These are phyloP conservation scores for Pocillopora verrucosa DNA, from an alignment of 64 coral and sea anemone genomes.

Conservation along the genomic window DNA sequence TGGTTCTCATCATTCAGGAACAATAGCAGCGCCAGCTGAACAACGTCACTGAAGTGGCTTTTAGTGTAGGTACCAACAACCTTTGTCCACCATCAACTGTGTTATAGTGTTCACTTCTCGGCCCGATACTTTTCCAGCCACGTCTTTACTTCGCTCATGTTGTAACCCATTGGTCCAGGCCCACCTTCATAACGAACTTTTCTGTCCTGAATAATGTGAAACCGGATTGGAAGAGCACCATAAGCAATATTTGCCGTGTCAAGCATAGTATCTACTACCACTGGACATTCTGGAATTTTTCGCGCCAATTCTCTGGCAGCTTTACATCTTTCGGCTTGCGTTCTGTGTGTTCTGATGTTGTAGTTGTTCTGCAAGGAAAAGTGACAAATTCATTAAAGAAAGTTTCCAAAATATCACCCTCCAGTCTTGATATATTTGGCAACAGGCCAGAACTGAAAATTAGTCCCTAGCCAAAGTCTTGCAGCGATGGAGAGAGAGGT, in stretches of 20 bases:
- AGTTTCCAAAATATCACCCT: not conserved
- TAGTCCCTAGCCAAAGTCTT: no score
- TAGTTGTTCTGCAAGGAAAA: conserved; percentile 44
- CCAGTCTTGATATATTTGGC: no score
- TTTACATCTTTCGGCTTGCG: conserved; percentile 51
- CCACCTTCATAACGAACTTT: conserved; percentile 72
- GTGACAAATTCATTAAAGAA: not conserved
- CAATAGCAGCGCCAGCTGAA: not conserved
- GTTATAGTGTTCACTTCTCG: not conserved
- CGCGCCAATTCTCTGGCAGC: conserved; percentile 52
- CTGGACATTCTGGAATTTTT: conserved; percentile 59
- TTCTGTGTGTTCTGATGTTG: conserved; percentile 64
- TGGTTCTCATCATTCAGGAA: no score
- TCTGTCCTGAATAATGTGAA: conserved; percentile 63
- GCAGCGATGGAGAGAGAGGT: no score
- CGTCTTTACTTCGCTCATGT: conserved; percentile 15
- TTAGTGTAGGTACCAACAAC: not conserved
- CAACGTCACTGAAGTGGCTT: not conserved
- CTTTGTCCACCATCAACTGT: not conserved
- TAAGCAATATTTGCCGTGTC: conserved; percentile 62
- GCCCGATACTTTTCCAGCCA: conserved; percentile 27
- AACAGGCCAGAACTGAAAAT: no score
- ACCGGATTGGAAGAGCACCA: conserved; percentile 67
- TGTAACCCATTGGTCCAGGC: conserved; percentile 52
- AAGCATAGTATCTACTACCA: conserved; percentile 71